A percentile compares a stretch with the other conserved stretches of the same genome.
Conservation (phyloP, 2,113 vertebrate genomes). For the Microcebus griseorufus region DNA sequence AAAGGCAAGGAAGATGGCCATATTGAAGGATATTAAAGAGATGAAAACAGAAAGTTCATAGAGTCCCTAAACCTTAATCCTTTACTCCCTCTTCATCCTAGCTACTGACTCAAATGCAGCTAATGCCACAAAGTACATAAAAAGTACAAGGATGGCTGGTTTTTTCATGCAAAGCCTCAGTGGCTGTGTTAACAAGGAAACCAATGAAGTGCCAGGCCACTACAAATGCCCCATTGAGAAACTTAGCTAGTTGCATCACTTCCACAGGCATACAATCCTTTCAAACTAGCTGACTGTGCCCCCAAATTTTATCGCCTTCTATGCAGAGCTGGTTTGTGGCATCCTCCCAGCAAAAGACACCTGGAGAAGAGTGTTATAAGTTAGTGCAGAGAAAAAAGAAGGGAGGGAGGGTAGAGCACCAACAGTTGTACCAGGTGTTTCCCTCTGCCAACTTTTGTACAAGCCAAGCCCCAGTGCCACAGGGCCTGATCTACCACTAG, state of each 20-base stretch:
- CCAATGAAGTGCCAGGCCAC: conserved; percentile 66
- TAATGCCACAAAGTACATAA: conserved; percentile 76
- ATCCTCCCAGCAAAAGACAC: conserved; percentile 74
- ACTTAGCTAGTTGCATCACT: conserved; percentile 73
- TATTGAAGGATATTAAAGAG: conserved; percentile 41
- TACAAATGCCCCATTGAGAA: conserved; percentile 81
- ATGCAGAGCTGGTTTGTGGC: conserved; percentile 60
- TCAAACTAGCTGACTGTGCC: conserved; percentile 59
- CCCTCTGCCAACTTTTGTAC: neutral
- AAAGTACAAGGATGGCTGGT: conserved; percentile 76
- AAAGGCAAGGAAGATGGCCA: conserved; percentile 50
- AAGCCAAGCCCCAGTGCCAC: neutral
- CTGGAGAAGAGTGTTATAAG: conserved; percentile 54
- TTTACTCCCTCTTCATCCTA: conserved; percentile 69
- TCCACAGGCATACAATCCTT: conserved; percentile 73
- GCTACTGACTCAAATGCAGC: conserved; percentile 79
- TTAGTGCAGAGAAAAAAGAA: neutral
- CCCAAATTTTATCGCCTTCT: conserved; percentile 66
- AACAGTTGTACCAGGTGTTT: conserved; percentile 47
- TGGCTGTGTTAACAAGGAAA: conserved; percentile 80
- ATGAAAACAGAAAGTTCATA: conserved; percentile 63
- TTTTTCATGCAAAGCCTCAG: conserved; percentile 76
- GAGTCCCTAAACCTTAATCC: conserved; percentile 47
- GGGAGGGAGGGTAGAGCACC: neutral
- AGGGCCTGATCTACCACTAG: neutral